Evolutionary conservation across 2,888 invertebrate species (phyloP).

Genomic region (Sphaerophoria rueppellii): DNA sequence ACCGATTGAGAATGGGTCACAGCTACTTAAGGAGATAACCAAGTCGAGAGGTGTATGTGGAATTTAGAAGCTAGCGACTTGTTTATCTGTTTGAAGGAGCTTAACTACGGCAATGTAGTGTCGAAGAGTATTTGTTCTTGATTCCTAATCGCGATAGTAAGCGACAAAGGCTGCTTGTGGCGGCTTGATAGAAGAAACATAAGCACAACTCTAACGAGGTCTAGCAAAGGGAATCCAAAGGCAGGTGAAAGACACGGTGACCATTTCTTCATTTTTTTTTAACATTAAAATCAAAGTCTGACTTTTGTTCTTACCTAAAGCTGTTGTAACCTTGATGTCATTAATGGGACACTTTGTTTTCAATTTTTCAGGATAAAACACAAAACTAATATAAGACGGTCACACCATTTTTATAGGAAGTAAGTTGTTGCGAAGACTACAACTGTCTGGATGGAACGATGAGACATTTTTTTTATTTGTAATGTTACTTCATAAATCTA

Average conservation of each 20-base stretch:
- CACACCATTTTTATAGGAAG: neutral
- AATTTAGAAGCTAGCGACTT: slow-evolving; percentile 24
- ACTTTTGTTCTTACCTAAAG: too few species aligned
- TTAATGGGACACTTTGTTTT: too few species aligned
- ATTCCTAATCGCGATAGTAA: slow-evolving; percentile 61
- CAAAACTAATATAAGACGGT: neutral
- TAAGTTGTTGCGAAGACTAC: neutral
- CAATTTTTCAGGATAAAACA: too few species aligned
- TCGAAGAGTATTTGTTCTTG: slow-evolving; percentile 69
- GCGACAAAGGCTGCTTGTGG: neutral
- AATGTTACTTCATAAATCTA: slow-evolving; percentile 55
- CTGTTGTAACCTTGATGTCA: too few species aligned
- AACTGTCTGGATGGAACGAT: neutral
- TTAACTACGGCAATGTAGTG: slow-evolving; percentile 56
- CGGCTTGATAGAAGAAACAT: slow-evolving; percentile 17
- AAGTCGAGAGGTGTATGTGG: slow-evolving; percentile 19
- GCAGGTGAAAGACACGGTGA: neutral
- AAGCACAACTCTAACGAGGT: neutral
- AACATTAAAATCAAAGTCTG: neutral
- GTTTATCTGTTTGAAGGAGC: slow-evolving; percentile 41
- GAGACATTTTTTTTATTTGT: neutral
- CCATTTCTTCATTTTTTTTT: neutral
- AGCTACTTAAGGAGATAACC: slow-evolving; percentile 44
- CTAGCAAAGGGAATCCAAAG: neutral
- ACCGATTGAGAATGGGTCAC: slow-evolving; percentile 66